These are phyloP conservation scores for Karalla daura DNA, from an alignment of 2,797 vertebrate species.

Conservation along the genomic window DNA sequence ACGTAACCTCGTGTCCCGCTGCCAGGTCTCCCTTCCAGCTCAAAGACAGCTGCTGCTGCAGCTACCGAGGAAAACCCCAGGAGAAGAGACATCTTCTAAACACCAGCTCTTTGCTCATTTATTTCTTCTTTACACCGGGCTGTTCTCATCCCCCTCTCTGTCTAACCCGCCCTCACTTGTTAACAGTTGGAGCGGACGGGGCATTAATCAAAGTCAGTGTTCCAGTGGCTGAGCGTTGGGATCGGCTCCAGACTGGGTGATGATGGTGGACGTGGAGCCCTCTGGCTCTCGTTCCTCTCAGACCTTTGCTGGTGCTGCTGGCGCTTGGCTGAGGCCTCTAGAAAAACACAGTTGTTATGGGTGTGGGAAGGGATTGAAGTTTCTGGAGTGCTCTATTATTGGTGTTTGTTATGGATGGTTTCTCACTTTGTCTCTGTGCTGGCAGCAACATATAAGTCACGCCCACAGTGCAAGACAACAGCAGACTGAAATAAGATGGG, in stretches of 20 bases:
- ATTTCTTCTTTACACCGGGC: conserved; percentile 23
- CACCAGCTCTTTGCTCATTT: conserved; percentile 45
- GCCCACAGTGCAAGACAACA: conserved; percentile 38
- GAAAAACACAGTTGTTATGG: conserved; percentile 35
- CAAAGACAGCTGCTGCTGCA: conserved; percentile 60
- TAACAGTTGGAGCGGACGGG: conserved; percentile 38
- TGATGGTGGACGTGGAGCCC: conserved; percentile 43
- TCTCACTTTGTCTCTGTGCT: conserved; percentile 26
- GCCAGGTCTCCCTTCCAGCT: conserved; percentile 54
- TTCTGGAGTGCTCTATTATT: conserved; percentile 28
- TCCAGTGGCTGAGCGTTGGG: conserved; percentile 43
- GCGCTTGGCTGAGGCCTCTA: conserved; percentile 10
- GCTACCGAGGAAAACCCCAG: conserved; percentile 43
- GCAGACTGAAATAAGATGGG: conserved; percentile 30
- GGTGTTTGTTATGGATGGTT: conserved; percentile 10
- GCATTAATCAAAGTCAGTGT: conserved; percentile 59
- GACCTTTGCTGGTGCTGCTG: conserved; percentile 33
- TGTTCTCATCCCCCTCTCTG: conserved; percentile 39
- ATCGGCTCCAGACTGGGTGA: conserved; percentile 40
- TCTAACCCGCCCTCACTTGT: conserved; percentile 34
- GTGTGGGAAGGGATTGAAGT: conserved; percentile 46
- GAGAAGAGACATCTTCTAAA: conserved; percentile 44
- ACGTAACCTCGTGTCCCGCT: conserved; percentile 55
- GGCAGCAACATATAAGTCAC: conserved; percentile 18
- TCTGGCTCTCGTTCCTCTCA: conserved; percentile 26